These are phyloP conservation scores for Bufo gargarizans DNA, from an alignment of 2,113 vertebrate genomes.

Conservation along the genomic window DNA sequence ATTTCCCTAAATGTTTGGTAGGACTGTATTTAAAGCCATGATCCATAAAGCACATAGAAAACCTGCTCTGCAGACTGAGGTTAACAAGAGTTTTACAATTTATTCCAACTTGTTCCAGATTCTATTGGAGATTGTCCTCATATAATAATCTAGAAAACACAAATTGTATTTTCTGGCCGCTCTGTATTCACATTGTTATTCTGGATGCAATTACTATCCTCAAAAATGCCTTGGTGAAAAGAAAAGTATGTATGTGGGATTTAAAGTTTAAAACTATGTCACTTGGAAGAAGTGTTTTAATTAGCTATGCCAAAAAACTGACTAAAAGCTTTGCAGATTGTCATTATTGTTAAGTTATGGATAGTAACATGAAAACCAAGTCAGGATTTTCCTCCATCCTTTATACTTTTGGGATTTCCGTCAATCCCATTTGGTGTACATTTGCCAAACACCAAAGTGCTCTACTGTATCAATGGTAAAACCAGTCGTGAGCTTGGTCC, in stretches of 20 bases:
- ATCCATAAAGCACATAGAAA: background rate
- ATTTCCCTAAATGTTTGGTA: background rate
- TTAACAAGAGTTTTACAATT: background rate
- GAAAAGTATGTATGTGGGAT: slow-evolving; percentile 22
- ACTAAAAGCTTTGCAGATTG: slow-evolving; percentile 38
- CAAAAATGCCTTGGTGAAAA: background rate
- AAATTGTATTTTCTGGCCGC: background rate
- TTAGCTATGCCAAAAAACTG: slow-evolving; percentile 15
- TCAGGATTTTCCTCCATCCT: slow-evolving; percentile 37
- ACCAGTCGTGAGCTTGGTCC: slow-evolving; percentile 7
- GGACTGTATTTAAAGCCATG: background rate
- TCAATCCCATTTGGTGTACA: slow-evolving; percentile 44
- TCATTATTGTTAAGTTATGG: slow-evolving; percentile 39
- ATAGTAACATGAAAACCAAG: slow-evolving; percentile 14
- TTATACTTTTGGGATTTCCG: slow-evolving; percentile 31
- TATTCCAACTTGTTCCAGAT: background rate
- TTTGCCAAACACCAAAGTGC: background rate
- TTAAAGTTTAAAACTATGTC: slow-evolving; percentile 24
- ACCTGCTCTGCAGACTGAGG: background rate
- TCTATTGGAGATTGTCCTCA: background rate
- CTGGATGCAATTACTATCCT: slow-evolving; percentile 21
- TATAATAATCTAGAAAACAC: slow-evolving; percentile 36
- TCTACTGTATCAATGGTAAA: slow-evolving; percentile 37
- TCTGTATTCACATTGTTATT: slow-evolving; percentile 11
- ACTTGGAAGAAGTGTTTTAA: slow-evolving; percentile 17